A percentile compares a stretch with the other conserved stretches of the same genome.
These are phyloP conservation scores for Hermatobates lingyangjiaoensis DNA, from an alignment of 1,140 invertebrate species.

Conservation along the genomic window DNA sequence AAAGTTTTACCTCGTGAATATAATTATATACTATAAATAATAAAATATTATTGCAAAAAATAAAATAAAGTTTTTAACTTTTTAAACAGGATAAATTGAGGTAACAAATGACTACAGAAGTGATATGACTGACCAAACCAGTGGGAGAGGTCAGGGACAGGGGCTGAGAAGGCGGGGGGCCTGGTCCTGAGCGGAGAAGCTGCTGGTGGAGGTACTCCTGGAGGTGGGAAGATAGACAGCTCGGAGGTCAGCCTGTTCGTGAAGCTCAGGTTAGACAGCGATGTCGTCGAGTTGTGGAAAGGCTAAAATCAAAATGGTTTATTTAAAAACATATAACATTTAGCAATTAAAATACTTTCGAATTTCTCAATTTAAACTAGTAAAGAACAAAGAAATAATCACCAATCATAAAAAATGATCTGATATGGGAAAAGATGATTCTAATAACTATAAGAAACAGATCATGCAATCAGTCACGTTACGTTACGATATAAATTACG, in stretches of 20 bases:
- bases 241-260: constrained; percentile 12
- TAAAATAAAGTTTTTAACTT: neutral
- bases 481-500: too few species aligned
- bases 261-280: constrained; percentile 10
- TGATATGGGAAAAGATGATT: too few species aligned
- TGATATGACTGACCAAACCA: constrained; percentile 16
- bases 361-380: too few species aligned
- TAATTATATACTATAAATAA: neutral
- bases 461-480: too few species aligned
- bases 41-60: constrained; percentile 4
- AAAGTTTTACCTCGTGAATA: neutral
- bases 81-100: neutral
- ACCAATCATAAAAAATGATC: too few species aligned
- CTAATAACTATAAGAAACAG: too few species aligned
- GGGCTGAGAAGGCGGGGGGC: neutral
- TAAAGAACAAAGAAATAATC: too few species aligned
- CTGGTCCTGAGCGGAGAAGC: neutral
- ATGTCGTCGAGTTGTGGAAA: constrained; percentile 9
- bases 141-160: constrained; percentile 6
- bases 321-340: too few species aligned
- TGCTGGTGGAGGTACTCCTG: neutral
- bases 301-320: constrained; percentile 4
- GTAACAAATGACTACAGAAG: neutral
- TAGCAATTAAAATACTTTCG: too few species aligned
- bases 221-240: constrained; percentile 17